These are phyloP conservation scores for Leptopilina boulardi DNA, from an alignment of 1,140 invertebrate genomes.

Conservation along the genomic window DNA sequence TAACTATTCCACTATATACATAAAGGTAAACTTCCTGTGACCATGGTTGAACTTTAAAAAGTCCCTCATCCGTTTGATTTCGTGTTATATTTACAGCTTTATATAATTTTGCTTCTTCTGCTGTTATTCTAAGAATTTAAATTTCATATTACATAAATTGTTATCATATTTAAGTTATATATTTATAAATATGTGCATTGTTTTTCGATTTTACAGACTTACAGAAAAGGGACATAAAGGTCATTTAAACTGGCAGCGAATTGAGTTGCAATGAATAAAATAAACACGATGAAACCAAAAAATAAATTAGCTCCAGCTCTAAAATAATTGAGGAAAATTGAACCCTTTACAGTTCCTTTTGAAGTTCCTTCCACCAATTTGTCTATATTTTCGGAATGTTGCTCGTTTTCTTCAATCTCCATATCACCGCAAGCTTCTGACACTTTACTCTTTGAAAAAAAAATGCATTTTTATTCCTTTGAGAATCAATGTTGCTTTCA, in stretches of 20 bases:
- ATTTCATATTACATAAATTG: no score
- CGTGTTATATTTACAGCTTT: slow-evolving; percentile 1
- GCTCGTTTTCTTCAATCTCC: slow-evolving; percentile 77
- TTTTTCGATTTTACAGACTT: slow-evolving; percentile 64
- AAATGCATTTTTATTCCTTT: not conserved
- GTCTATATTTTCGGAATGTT: slow-evolving; percentile 73
- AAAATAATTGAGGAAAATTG: slow-evolving; percentile 82
- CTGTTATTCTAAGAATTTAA: slow-evolving; percentile 57
- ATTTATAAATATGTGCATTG: no score
- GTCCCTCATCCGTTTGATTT: slow-evolving; percentile 38
- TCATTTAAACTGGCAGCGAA: slow-evolving; percentile 81
- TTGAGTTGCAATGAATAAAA: slow-evolving; percentile 79
- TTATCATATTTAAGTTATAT: no score
- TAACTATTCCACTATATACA: slow-evolving; percentile 75
- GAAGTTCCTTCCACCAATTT: slow-evolving; percentile 78
- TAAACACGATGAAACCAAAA: slow-evolving; percentile 73
- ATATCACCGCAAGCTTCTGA: slow-evolving; percentile 64
- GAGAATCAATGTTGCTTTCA: no score
- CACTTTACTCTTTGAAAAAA: slow-evolving; percentile 64
- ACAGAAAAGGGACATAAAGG: slow-evolving; percentile 83
- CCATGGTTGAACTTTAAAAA: slow-evolving; percentile 37
- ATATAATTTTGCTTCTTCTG: slow-evolving; percentile 55
- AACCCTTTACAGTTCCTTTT: slow-evolving; percentile 78
- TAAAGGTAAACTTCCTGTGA: slow-evolving; percentile 71
- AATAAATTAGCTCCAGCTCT: slow-evolving; percentile 78